A percentile compares a stretch with the other conserved stretches of the same genome.
Conservation (phyloP, 2,113 vertebrate genomes). For the Phalacrocorax brasilianus region DNA sequence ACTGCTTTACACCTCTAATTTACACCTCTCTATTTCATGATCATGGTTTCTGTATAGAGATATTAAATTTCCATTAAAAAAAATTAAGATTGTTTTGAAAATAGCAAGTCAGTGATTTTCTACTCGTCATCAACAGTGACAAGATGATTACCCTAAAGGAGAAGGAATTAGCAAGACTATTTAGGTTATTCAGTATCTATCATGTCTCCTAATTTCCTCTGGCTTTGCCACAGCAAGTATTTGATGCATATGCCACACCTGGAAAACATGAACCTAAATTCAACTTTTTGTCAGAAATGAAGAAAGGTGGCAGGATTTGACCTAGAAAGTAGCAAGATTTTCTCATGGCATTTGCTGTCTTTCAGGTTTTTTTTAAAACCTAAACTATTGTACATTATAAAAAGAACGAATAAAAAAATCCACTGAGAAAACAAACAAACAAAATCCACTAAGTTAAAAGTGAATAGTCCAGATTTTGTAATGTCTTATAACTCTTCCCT, state of each 20-base stretch:
- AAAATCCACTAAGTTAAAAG: not conserved
- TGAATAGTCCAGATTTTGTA: not conserved
- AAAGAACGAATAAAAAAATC: not conserved
- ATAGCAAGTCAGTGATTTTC: not conserved
- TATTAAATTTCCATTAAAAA: not conserved
- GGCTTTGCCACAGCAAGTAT: not conserved
- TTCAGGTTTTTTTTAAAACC: not conserved
- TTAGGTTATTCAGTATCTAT: not conserved
- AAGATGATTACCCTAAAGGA: not conserved
- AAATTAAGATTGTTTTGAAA: not conserved
- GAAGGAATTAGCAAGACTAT: not conserved
- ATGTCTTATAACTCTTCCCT: not conserved
- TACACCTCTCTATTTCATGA: not conserved
- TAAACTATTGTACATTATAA: not conserved
- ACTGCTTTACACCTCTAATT: rapidly evolving
- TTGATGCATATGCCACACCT: not conserved
- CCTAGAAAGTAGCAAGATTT: not conserved
- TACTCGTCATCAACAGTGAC: not conserved
- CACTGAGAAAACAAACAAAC: not conserved
- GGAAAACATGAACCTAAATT: not conserved
- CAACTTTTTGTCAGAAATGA: not conserved
- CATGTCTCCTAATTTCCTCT: not conserved
- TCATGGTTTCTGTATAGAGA: not conserved
- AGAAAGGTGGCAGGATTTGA: not conserved
- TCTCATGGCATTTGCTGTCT: not conserved